Percentiles rank a stretch among this genome's conserved stretches.
phyloP scores from a whole-genome alignment of 2,797 vertebrate genomes.

The Poeciliopsis paucimaculata region DNA sequence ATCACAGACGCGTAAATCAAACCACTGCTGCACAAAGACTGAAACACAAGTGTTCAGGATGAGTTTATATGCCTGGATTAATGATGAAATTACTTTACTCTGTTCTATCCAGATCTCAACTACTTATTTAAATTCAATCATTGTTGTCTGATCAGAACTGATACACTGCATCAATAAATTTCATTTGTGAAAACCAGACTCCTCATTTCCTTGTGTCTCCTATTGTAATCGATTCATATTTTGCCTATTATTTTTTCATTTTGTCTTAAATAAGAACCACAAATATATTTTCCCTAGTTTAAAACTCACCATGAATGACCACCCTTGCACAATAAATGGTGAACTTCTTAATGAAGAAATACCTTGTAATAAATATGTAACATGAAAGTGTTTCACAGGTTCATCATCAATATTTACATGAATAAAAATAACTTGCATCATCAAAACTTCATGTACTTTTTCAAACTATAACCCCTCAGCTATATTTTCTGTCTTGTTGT shows the following conservation, averaged over 20 bases:
- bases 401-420: not conserved
- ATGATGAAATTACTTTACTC: slow-evolving; percentile 26
- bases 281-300: not conserved
- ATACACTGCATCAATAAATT: slow-evolving; percentile 43
- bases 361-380: not conserved
- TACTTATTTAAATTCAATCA: slow-evolving; percentile 22
- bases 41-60: slow-evolving; percentile 23
- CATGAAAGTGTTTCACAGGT: not conserved
- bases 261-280: slow-evolving; percentile 7
- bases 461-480: not conserved
- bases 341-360: not conserved
- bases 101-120: not conserved
- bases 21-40: slow-evolving; percentile 28
- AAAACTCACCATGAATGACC: not conserved
- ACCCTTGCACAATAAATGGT: not conserved
- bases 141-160: slow-evolving; percentile 5
- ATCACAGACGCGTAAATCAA: slow-evolving; percentile 59
- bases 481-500: not conserved
- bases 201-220: slow-evolving; percentile 30
- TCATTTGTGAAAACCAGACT: slow-evolving; percentile 28
- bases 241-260: not conserved
- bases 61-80: slow-evolving; percentile 25
- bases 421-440: not conserved
- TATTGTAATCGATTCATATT: slow-evolving; percentile 17
- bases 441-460: not conserved